A percentile compares a stretch with the other conserved stretches of the same genome.
Evolutionary conservation across 2,797 vertebrate genomes (phyloP).

Genomic region (Sebastolobus alascanus): DNA sequence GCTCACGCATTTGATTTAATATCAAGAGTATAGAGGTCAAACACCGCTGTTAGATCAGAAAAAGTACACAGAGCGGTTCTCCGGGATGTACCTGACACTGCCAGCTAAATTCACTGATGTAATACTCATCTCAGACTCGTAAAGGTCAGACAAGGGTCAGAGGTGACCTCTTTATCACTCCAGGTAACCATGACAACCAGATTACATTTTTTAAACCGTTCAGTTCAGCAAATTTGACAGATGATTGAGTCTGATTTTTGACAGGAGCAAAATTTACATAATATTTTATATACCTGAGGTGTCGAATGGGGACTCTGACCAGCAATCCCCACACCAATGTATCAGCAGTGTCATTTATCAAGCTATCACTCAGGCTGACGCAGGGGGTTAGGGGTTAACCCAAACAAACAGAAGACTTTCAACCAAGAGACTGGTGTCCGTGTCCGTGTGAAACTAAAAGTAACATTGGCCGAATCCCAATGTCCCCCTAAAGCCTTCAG

Average conservation of each 20-base stretch:
- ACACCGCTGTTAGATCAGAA: background rate
- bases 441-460: too few species aligned
- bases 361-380: background rate
- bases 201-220: background rate
- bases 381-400: background rate
- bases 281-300: background rate
- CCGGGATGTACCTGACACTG: background rate
- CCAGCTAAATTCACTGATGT: conserved; percentile 3
- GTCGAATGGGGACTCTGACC: too few species aligned
- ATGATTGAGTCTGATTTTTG: background rate
- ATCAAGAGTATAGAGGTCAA: conserved; percentile 13
- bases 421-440: too few species aligned
- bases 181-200: conserved; percentile 35
- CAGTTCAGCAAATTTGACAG: background rate
- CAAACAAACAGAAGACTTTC: too few species aligned
- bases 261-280: background rate
- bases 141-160: conserved; percentile 13
- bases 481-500: too few species aligned
- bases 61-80: background rate
- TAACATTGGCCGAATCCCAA: too few species aligned
- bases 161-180: conserved; percentile 13
- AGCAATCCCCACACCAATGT: background rate
- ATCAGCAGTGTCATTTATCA: background rate
- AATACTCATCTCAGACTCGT: background rate
- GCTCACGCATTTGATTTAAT: background rate